phyloP scores from a whole-genome alignment of 2,888 invertebrate species.

The Drosophila nigritarsus region DNA sequence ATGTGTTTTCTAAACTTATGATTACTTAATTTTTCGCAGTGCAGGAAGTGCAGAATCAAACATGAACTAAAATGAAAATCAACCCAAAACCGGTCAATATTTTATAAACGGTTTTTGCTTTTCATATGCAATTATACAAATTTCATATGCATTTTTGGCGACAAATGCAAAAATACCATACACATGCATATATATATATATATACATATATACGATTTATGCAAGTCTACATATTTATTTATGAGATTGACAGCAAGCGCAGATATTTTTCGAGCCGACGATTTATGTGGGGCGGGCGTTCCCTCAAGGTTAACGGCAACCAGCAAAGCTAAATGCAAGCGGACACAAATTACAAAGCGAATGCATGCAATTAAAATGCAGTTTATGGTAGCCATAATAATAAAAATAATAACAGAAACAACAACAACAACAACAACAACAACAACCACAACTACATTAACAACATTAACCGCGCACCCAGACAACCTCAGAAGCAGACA shows the following conservation, averaged over 20 bases:
- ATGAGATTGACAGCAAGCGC: constrained; percentile 22
- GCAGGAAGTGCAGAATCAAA: constrained; percentile 32
- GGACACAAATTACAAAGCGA: constrained; percentile 52
- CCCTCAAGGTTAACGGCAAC: constrained; percentile 55
- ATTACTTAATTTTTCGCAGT: neutral
- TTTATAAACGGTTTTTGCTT: constrained; percentile 35
- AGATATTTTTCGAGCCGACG: constrained; percentile 37
- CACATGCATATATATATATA: neutral
- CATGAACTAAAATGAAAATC: constrained; percentile 8
- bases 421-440: constrained; percentile 10
- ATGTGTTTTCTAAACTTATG: neutral
- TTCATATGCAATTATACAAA: constrained; percentile 49
- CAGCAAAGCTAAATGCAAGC: constrained; percentile 20
- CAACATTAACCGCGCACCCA: constrained; percentile 32
- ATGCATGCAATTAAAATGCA: constrained; percentile 75
- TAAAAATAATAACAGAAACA: constrained; percentile 30
- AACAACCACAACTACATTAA: constrained; percentile 20
- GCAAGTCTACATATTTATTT: constrained; percentile 3
- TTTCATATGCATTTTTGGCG: constrained; percentile 35
- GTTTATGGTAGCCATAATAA: constrained; percentile 50
- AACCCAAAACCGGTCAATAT: constrained; percentile 2
- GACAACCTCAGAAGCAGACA: constrained; percentile 39
- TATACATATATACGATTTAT: constrained; percentile 1
- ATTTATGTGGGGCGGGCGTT: constrained; percentile 48
- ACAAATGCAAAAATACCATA: constrained; percentile 34